A percentile compares a stretch with the other conserved stretches of the same genome.
phyloP scores from a whole-genome alignment of 2,113 vertebrate species.

The Brienomyrus brachyistius region DNA sequence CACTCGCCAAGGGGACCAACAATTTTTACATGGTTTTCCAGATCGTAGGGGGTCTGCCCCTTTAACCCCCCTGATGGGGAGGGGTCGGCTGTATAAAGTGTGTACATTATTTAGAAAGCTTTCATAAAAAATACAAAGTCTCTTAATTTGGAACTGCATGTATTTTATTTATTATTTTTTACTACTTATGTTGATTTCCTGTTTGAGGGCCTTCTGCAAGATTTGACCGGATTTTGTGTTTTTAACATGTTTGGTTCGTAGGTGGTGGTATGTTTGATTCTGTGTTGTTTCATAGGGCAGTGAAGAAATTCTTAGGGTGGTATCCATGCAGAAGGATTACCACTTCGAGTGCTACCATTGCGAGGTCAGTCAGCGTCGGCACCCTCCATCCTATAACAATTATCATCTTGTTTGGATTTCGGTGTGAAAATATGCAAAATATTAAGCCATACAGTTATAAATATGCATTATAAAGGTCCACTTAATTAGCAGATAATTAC shows the following conservation, averaged over 20 bases:
- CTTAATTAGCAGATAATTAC: background rate
- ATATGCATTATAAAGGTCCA: background rate
- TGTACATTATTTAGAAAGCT: background rate
- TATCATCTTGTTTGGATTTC: background rate
- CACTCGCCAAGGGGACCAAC: background rate
- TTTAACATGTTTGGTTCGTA: background rate
- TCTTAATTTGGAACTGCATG: background rate
- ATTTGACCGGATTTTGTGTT: background rate
- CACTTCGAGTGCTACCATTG: constrained; percentile 88
- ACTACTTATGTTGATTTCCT: background rate
- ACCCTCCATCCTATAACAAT: background rate
- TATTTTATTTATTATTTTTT: background rate
- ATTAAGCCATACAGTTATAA: background rate
- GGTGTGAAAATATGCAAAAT: background rate
- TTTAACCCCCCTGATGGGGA: background rate
- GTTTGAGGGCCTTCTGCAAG: background rate
- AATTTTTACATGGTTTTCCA: background rate
- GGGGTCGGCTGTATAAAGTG: background rate
- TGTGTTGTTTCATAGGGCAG: constrained; percentile 62
- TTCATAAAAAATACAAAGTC: background rate
- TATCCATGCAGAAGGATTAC: constrained; percentile 85
- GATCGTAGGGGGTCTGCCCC: background rate
- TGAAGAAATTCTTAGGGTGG: constrained; percentile 80
- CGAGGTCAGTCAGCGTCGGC: constrained; percentile 59
- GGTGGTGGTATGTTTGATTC: background rate